Conservation (phyloP, 2,113 vertebrate species). For the Cyanoramphus novaezelandiae region DNA sequence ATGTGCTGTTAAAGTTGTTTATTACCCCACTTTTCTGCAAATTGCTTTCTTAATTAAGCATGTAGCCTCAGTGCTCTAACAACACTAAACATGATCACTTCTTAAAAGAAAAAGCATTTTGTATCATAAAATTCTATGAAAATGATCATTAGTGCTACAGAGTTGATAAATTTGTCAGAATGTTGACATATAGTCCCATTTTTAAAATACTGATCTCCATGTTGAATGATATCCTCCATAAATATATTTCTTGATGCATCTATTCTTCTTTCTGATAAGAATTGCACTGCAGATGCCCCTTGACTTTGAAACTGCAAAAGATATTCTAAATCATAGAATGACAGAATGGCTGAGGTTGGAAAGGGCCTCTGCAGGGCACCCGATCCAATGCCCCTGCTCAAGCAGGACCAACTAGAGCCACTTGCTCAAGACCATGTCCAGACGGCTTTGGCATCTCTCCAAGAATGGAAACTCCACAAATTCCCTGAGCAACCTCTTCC, state of each 20-base stretch:
- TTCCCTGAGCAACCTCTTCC: background rate
- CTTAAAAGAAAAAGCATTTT: background rate
- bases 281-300: background rate
- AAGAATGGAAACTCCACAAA: background rate
- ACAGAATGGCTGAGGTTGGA: rapidly evolving
- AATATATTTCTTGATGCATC: background rate
- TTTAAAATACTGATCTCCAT: background rate
- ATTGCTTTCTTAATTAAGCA: background rate
- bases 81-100: background rate
- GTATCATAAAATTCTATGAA: background rate
- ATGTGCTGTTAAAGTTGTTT: background rate
- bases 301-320: background rate
- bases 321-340: background rate
- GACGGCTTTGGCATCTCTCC: background rate
- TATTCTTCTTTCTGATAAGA: background rate
- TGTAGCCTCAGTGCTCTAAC: background rate
- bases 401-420: background rate
- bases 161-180: background rate
- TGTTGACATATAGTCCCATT: background rate
- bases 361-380: background rate
- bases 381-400: background rate
- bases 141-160: background rate
- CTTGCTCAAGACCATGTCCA: background rate
- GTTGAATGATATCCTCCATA: background rate
- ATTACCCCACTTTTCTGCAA: background rate